Percentiles rank a stretch among this genome's conserved stretches.
phyloP scores from a whole-genome alignment of 2,888 invertebrate species.

The Linyphia triangularis region DNA sequence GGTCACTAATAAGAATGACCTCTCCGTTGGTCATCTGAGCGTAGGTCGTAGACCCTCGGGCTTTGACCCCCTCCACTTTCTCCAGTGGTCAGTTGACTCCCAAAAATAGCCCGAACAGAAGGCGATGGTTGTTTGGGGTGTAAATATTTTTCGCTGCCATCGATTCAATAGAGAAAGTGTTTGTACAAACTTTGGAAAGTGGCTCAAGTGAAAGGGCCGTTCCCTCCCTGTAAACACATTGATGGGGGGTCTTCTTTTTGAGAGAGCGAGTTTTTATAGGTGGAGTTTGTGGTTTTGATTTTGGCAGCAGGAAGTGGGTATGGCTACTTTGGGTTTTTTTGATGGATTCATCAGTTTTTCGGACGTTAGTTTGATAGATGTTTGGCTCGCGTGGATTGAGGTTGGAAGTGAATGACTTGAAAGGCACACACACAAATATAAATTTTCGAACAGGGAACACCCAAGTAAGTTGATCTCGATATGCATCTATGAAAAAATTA shows the following conservation, averaged over 20 bases:
- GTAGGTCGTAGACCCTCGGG: slow-evolving; percentile 36
- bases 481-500: too few relatives aligned
- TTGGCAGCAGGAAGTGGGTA: slow-evolving; percentile 7
- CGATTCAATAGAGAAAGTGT: slow-evolving; percentile 52
- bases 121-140: slow-evolving; percentile 24
- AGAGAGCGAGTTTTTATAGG: not conserved
- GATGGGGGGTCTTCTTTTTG: not conserved
- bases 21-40: not conserved
- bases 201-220: not conserved
- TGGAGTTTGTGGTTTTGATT: not conserved
- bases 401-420: too few relatives aligned
- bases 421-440: too few relatives aligned
- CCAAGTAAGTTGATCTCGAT: too few relatives aligned
- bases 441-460: too few relatives aligned
- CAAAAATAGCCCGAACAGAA: slow-evolving; percentile 54
- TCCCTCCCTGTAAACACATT: not conserved
- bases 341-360: not conserved
- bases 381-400: too few relatives aligned
- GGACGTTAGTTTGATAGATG: too few relatives aligned
- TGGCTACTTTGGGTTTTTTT: not conserved
- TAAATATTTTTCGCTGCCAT: slow-evolving; percentile 47
- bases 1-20: not conserved
- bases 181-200: slow-evolving; percentile 32
- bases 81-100: slow-evolving; percentile 45
- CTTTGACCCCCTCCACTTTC: slow-evolving; percentile 65